Percentiles rank a stretch among this genome's conserved stretches.
phyloP scores from a whole-genome alignment of 2,888 invertebrate genomes.

The Aradus depressus region DNA sequence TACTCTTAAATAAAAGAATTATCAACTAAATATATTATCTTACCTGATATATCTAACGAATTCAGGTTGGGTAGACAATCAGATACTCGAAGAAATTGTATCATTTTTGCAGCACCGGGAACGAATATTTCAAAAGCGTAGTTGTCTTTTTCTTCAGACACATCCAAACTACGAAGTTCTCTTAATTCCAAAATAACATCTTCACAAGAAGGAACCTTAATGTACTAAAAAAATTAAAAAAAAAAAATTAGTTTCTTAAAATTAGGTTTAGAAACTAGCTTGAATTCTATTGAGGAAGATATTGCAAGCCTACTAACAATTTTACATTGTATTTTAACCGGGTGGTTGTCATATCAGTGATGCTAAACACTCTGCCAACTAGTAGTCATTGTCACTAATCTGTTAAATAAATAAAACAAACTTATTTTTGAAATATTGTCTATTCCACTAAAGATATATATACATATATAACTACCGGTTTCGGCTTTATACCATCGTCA shows the following conservation, averaged over 20 bases:
- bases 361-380: too few relatives aligned
- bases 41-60: conserved; percentile 53
- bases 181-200: conserved; percentile 43
- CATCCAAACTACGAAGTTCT: conserved; percentile 44
- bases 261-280: not conserved
- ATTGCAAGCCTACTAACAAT: too few relatives aligned
- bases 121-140: conserved; percentile 41
- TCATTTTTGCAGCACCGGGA: conserved; percentile 37
- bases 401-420: too few relatives aligned
- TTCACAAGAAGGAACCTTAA: conserved; percentile 32
- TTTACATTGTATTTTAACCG: too few relatives aligned
- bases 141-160: conserved; percentile 44
- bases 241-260: not conserved
- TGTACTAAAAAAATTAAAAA: conserved; percentile 25
- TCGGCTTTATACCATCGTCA: too few relatives aligned
- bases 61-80: conserved; percentile 44
- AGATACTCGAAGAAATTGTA: conserved; percentile 40
- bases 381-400: too few relatives aligned
- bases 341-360: too few relatives aligned
- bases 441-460: too few relatives aligned
- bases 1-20: not conserved
- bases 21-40: not conserved
- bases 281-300: not conserved
- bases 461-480: too few relatives aligned
- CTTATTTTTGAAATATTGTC: too few relatives aligned